phyloP scores from a whole-genome alignment of 2,797 vertebrate genomes.

The Apogon hyalosoma region DNA sequence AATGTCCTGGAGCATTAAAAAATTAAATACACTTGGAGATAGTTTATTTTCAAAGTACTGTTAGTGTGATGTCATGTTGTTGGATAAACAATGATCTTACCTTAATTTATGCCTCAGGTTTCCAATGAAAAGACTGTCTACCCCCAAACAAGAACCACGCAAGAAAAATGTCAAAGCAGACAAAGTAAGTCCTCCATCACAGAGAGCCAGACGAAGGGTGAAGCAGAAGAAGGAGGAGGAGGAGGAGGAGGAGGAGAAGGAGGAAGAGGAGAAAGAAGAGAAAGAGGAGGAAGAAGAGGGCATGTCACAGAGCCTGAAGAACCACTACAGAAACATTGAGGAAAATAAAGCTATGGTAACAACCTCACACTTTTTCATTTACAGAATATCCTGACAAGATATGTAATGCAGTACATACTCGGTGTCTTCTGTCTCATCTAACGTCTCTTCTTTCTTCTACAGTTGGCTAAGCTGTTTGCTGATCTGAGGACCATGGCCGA shows the following conservation, averaged over 20 bases:
- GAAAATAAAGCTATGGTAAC: slow-evolving; percentile 97
- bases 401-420: neutral
- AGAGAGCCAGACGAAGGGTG: slow-evolving; percentile 24
- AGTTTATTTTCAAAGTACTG: neutral
- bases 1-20: too few species aligned
- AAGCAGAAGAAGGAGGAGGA: slow-evolving; percentile 68
- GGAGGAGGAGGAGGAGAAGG: slow-evolving; percentile 68
- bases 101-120: slow-evolving; percentile 80
- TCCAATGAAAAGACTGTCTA: slow-evolving; percentile 85
- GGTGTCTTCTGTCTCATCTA: neutral
- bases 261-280: slow-evolving; percentile 67
- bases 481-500: slow-evolving; percentile 91
- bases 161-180: slow-evolving; percentile 50
- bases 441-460: slow-evolving; percentile 38
- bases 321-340: slow-evolving; percentile 92
- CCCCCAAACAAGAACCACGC: slow-evolving; percentile 45
- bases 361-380: neutral
- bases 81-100: neutral
- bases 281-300: slow-evolving; percentile 77
- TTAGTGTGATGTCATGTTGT: neutral
- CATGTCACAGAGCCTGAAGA: slow-evolving; percentile 85
- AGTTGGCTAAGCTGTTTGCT: slow-evolving; percentile 94
- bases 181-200: slow-evolving; percentile 30
- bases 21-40: too few species aligned
- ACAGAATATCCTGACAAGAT: slow-evolving; percentile 1